Percentiles rank a stretch among this genome's conserved stretches.
Conservation (phyloP, 64 coral and sea anemone species). For the Montipora foliosa region DNA sequence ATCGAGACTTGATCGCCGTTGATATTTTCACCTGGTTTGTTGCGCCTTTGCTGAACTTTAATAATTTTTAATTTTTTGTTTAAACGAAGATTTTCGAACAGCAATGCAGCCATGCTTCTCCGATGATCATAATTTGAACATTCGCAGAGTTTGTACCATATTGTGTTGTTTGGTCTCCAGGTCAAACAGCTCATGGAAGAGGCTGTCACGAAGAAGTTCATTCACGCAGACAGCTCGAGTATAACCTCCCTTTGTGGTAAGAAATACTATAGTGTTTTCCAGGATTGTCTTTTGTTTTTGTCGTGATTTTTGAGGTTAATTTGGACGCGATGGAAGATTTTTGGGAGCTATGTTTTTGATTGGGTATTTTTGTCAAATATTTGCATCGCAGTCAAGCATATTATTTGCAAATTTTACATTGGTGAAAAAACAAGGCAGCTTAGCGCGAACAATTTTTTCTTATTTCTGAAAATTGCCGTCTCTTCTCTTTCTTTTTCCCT, state of each 20-base stretch:
- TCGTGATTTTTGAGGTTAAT: background rate
- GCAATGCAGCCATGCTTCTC: background rate
- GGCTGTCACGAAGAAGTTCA: conserved; percentile 97
- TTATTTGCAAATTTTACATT: background rate
- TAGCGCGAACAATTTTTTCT: background rate
- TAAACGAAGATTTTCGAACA: background rate
- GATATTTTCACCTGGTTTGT: background rate
- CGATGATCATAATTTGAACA: background rate
- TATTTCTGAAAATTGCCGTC: too few species aligned
- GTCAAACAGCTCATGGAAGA: conserved; percentile 99
- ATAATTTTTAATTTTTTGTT: background rate
- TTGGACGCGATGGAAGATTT: background rate
- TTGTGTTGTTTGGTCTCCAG: conserved; percentile 60
- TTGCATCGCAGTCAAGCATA: conserved; percentile 10
- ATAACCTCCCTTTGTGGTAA: conserved; percentile 99
- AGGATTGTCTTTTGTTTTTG: background rate
- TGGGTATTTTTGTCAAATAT: conserved; percentile 12
- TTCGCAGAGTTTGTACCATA: conserved; percentile 9
- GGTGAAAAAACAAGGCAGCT: background rate
- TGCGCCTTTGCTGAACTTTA: background rate
- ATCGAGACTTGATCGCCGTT: background rate
- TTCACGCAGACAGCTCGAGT: conserved; percentile 97
- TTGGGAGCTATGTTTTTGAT: conserved; percentile 2
- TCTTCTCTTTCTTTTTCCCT: background rate
- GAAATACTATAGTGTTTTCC: conserved; percentile 15